phyloP scores from a whole-genome alignment of 2,888 invertebrate genomes.

The Amphimallon solstitiale region DNA sequence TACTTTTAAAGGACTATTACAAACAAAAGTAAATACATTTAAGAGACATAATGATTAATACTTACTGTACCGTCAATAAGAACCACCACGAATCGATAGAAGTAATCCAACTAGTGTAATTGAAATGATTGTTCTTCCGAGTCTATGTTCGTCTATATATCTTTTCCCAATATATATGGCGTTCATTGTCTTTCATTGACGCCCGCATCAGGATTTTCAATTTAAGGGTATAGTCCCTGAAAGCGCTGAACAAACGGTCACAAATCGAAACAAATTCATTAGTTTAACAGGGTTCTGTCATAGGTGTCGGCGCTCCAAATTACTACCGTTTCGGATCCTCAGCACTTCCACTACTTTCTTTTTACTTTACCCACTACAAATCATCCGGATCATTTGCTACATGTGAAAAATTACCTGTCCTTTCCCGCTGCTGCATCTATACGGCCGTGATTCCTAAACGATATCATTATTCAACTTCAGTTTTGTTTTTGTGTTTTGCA shows the following conservation, averaged over 20 bases:
- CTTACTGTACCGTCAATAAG: not conserved
- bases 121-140: not conserved
- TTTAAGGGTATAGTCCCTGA: not conserved
- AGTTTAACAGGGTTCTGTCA: slow-evolving; percentile 45
- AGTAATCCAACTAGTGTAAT: slow-evolving; percentile 16
- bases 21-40: too few relatives aligned
- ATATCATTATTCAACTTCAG: slow-evolving; percentile 47
- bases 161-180: not conserved
- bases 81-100: slow-evolving; percentile 2
- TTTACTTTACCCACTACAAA: slow-evolving; percentile 42
- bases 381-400: slow-evolving; percentile 54
- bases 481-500: slow-evolving; percentile 1
- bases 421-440: slow-evolving; percentile 44
- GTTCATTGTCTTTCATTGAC: too few relatives aligned
- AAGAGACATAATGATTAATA: too few relatives aligned
- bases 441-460: slow-evolving; percentile 51
- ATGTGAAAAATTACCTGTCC: slow-evolving; percentile 54
- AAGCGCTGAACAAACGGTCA: slow-evolving; percentile 2
- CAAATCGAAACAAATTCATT: slow-evolving; percentile 43
- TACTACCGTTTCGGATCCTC: slow-evolving; percentile 48
- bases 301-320: slow-evolving; percentile 43
- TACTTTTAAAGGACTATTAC: too few relatives aligned
- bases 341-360: slow-evolving; percentile 3
- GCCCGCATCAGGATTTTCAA: too few relatives aligned
- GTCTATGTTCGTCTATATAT: not conserved